phyloP scores from a whole-genome alignment of 2,888 invertebrate species.

The Synanthedon tipuliformis region DNA sequence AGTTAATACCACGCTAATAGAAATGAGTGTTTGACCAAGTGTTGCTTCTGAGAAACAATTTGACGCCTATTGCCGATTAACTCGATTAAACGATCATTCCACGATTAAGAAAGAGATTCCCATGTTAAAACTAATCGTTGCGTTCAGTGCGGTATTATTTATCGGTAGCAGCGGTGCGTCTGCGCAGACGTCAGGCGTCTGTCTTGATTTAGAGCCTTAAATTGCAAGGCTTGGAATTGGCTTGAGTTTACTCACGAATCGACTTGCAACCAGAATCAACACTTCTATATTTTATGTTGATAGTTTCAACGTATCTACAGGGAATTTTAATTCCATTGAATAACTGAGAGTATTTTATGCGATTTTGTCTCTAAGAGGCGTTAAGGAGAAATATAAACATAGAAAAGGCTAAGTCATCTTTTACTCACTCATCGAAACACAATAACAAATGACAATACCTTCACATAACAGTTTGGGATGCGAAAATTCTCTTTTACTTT shows the following conservation, averaged over 20 bases:
- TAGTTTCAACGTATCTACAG: not conserved
- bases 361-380: not conserved
- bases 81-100: slow-evolving; percentile 19
- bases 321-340: not conserved
- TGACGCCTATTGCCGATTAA: not conserved
- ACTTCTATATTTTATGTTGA: slow-evolving; percentile 15
- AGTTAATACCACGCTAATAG: not conserved
- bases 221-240: slow-evolving; percentile 53
- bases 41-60: not conserved
- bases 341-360: not conserved
- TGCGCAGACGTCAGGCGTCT: slow-evolving; percentile 25
- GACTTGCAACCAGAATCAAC: slow-evolving; percentile 35
- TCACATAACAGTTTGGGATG: too few species aligned
- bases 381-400: too few species aligned
- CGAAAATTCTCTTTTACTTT: too few species aligned
- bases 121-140: slow-evolving; percentile 55
- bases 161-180: slow-evolving; percentile 51
- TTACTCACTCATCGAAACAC: too few species aligned
- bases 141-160: slow-evolving; percentile 43
- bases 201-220: slow-evolving; percentile 62
- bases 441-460: too few species aligned
- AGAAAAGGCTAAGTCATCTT: too few species aligned
- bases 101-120: slow-evolving; percentile 37
- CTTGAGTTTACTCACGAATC: slow-evolving; percentile 34
- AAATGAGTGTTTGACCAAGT: not conserved